phyloP scores from a whole-genome alignment of 2,888 invertebrate genomes.

The Platynereis dumerilii region DNA sequence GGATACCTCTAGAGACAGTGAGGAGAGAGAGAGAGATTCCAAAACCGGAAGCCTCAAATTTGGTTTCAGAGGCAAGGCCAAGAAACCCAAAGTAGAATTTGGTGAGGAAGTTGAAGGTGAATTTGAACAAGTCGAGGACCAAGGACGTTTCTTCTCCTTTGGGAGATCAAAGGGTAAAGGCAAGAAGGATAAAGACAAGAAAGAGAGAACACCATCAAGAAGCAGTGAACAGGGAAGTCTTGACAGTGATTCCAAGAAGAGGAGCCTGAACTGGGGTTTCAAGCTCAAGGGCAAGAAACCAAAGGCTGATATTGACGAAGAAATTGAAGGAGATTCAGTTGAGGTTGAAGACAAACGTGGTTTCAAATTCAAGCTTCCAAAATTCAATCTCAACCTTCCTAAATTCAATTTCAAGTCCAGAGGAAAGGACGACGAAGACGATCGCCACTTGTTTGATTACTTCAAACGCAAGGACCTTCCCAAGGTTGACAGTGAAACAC shows the following conservation, averaged over 20 bases:
- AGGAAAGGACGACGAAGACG: no score
- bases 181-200: no score
- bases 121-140: not conserved
- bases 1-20: not conserved
- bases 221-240: not conserved
- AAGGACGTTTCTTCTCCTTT: no score
- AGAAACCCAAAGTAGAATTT: not conserved
- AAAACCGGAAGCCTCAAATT: not conserved
- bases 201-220: no score
- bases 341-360: not conserved
- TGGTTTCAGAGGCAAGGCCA: not conserved
- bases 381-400: no score
- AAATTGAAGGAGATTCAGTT: conserved; percentile 1
- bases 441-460: no score
- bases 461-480: no score
- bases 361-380: no score
- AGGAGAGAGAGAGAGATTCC: not conserved
- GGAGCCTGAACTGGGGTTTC: not conserved
- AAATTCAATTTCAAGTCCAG: no score
- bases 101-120: conserved; percentile 2
- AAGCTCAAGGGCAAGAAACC: not conserved
- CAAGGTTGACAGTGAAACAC: not conserved
- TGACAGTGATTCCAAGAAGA: not conserved
- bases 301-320: not conserved
- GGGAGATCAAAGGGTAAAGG: no score